These are phyloP conservation scores for Galeopterus variegatus DNA, from an alignment of 2,113 vertebrate species.

Conservation along the genomic window DNA sequence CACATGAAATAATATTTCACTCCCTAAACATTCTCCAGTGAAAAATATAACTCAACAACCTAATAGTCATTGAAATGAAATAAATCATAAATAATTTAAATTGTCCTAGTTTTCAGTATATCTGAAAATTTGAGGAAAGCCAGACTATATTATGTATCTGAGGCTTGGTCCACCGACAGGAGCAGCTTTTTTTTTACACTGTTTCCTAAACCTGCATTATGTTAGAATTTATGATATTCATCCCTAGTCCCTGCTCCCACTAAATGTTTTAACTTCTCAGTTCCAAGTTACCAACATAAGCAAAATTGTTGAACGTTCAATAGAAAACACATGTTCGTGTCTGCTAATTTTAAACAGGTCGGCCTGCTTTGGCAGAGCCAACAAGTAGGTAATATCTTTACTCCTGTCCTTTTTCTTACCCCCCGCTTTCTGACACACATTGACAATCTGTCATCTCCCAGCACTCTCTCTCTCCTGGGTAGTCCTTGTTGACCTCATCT, in stretches of 20 bases:
- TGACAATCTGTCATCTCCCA: not conserved
- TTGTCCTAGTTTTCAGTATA: not conserved
- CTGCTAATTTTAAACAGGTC: not conserved
- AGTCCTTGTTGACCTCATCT: not conserved
- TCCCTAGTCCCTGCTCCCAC: not conserved
- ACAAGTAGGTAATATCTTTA: not conserved
- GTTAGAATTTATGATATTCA: constrained; percentile 30
- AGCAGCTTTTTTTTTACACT: not conserved
- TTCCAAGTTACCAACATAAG: constrained; percentile 24
- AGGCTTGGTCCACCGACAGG: not conserved
- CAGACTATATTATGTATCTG: not conserved
- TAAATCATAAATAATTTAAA: constrained; percentile 19
- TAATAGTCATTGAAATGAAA: constrained; percentile 13
- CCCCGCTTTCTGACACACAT: not conserved
- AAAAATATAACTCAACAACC: constrained; percentile 1
- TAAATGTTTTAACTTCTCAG: not conserved
- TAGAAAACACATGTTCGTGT: not conserved
- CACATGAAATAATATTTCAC: constrained; percentile 1
- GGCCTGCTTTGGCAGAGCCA: constrained; percentile 20
- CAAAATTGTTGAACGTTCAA: not conserved
- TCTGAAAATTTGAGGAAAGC: constrained; percentile 30
- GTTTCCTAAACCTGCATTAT: not conserved
- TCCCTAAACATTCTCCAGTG: not conserved
- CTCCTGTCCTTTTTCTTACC: not conserved
- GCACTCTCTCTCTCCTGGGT: not conserved